Evolutionary conservation across 2,888 invertebrate species (phyloP), one percentile per base, ranked within the genome.

Genomic region (Gryllus longicercus): DNA sequence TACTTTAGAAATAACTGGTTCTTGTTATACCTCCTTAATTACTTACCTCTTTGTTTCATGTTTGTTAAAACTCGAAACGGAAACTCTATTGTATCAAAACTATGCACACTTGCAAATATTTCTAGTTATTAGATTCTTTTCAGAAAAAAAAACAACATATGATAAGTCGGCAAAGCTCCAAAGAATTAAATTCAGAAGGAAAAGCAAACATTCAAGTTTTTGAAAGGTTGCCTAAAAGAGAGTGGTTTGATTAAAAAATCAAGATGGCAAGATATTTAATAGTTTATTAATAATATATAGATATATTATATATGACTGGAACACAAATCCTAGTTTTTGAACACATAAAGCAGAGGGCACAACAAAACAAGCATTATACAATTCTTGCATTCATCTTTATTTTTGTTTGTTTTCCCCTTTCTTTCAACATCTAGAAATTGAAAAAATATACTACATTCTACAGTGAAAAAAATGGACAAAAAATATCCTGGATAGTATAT

Each of bases 401-500:
- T 38, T 25, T 25, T 25, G 76, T 25, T 76, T 25, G 38, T 76
- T 76, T 23, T 38, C 23, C 38, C 38, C 23, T 75, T 78, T 80
- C 74, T 80, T 79, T 81, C 78, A 82, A 82, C 81, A 82, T 79
- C 79, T 80, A 82, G 77, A 75, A 79, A 82, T 76, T 77, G 82
- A 76, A 82, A 82, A 81, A 79, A 74, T 80, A 81, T 50, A n/a
- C 81, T 81, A 82, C 77, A 81, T 77, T 77, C 79, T 75, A 81
- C 76, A 80, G 80, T 81, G 80, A 80, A 82, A 81, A 80, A 82
- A 81, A 79, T 80, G 79, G 81, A 79, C 80, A 80, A 81, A 82
- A 38, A 82, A 82, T 79, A 81, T 81, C 78, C 79, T 80, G 79
- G 79, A 81, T 81, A 82, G 81, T 81, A 80, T 74, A 78, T 80